These are phyloP conservation scores for Phyllopteryx taeniolatus DNA, from an alignment of 2,113 vertebrate species.

Conservation along the genomic window DNA sequence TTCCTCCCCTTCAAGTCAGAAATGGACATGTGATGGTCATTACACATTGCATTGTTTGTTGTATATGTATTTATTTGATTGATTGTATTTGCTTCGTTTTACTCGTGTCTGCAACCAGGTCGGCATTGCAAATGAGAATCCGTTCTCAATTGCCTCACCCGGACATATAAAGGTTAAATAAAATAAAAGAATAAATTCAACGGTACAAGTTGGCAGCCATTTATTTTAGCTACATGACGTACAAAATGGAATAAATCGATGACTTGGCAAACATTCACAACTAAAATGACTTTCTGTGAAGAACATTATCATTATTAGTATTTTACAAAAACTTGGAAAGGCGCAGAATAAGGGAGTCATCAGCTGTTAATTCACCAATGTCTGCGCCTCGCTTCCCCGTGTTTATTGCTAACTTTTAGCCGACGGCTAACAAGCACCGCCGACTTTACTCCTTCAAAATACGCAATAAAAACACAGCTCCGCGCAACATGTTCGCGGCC, in stretches of 20 bases:
- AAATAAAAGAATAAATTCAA: too few species aligned
- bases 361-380: not conserved
- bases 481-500: too few species aligned
- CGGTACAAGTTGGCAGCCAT: not conserved
- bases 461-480: too few species aligned
- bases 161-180: too few species aligned
- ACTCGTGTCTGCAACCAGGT: too few species aligned
- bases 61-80: too few species aligned
- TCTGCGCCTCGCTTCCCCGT: not conserved
- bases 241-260: not conserved
- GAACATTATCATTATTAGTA: not conserved
- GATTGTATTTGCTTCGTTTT: too few species aligned
- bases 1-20: not conserved
- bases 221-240: not conserved
- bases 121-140: too few species aligned
- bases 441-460: not conserved
- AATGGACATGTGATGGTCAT: not conserved
- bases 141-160: too few species aligned
- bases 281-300: not conserved
- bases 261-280: not conserved
- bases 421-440: not conserved
- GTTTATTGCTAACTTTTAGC: slow-evolving; percentile 44
- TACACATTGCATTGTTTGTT: too few species aligned
- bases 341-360: not conserved
- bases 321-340: not conserved